Percentiles rank a stretch among this genome's conserved stretches.
Conservation (phyloP, 1,140 invertebrate species). For the Samia ricini region DNA sequence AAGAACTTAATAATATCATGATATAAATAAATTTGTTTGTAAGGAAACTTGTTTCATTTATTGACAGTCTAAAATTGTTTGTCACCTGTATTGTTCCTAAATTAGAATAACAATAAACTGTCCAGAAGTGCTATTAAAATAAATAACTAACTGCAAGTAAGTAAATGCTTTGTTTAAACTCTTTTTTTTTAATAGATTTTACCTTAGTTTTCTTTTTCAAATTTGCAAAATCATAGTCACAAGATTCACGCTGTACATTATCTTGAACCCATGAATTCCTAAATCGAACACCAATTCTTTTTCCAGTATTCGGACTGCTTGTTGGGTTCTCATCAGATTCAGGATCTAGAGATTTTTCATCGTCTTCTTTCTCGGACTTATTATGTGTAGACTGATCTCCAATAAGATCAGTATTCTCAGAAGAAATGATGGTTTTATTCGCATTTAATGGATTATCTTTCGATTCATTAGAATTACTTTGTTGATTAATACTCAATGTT, state of each 20-base stretch:
- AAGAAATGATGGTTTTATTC: background rate
- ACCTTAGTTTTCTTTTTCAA: slow-evolving; percentile 64
- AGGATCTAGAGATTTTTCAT: slow-evolving; percentile 53
- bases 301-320: slow-evolving; percentile 42
- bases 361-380: slow-evolving; percentile 43
- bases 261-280: slow-evolving; percentile 62
- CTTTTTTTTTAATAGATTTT: too few species aligned
- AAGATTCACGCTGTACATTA: slow-evolving; percentile 50
- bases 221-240: slow-evolving; percentile 52
- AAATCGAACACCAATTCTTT: slow-evolving; percentile 59
- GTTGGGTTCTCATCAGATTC: slow-evolving; percentile 58
- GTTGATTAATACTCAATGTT: slow-evolving; percentile 14
- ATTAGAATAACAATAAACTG: too few species aligned
- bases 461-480: slow-evolving; percentile 8
- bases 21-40: too few species aligned
- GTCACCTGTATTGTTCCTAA: too few species aligned
- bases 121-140: too few species aligned
- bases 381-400: background rate
- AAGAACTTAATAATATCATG: too few species aligned
- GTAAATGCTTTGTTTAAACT: too few species aligned
- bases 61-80: too few species aligned
- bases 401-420: background rate
- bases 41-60: too few species aligned
- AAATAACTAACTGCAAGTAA: too few species aligned
- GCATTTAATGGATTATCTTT: slow-evolving; percentile 10